A percentile compares a stretch with the other conserved stretches of the same genome.
Evolutionary conservation across 2,888 invertebrate species (phyloP).

Genomic region (Malthinus flaveolus): DNA sequence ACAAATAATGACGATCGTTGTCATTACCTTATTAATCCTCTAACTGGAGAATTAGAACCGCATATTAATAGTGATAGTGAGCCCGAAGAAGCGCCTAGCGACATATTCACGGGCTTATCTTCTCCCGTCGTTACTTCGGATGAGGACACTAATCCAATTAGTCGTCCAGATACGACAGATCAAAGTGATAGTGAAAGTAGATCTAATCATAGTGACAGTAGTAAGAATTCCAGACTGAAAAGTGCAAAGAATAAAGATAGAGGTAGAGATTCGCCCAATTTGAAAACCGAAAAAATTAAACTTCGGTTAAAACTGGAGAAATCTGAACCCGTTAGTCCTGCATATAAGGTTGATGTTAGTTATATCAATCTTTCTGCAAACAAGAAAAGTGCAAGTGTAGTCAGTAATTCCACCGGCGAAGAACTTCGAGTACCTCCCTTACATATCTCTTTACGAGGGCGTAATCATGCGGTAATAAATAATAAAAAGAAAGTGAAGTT

Average conservation of each 20-base stretch:
- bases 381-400: conserved; percentile 47
- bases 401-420: conserved; percentile 53
- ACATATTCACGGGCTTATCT: conserved; percentile 51
- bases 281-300: conserved; percentile 74
- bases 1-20: conserved; percentile 67
- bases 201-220: conserved; percentile 46
- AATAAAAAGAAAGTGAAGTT: conserved; percentile 62
- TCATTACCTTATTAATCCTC: conserved; percentile 86
- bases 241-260: conserved; percentile 37
- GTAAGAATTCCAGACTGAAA: conserved; percentile 42
- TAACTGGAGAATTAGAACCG: conserved; percentile 84
- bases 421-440: conserved; percentile 85
- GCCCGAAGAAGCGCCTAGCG: conserved; percentile 47
- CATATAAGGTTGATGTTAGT: conserved; percentile 80
- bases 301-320: conserved; percentile 81
- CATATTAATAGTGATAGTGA: conserved; percentile 66
- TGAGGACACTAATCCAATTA: conserved; percentile 62
- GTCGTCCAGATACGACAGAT: conserved; percentile 53
- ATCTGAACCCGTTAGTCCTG: conserved; percentile 75
- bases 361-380: conserved; percentile 66
- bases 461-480: conserved; percentile 84
- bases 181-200: conserved; percentile 53
- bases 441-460: conserved; percentile 82
- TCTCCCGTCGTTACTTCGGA: conserved; percentile 57
- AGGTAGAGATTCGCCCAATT: conserved; percentile 50